Base-by-base conservation (phyloP, 2,113 vertebrate species). In the Grantiella picta region DNA sequence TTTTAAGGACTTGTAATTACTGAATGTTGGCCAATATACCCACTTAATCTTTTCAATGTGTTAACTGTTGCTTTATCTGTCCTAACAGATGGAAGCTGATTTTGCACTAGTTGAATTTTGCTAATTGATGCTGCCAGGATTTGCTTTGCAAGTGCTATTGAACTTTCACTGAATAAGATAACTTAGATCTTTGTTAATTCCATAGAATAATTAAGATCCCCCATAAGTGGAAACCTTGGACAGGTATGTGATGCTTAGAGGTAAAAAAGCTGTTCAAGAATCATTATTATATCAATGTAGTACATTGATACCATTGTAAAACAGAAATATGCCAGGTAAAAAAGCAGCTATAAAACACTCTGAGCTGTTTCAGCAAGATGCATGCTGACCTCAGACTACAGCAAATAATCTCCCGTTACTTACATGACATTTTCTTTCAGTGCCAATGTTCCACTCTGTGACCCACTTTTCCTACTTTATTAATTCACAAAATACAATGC, bases 71-170 rank as follows among this genome's bases (percentile, higher is more conserved):
- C 72, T 95, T 92, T 96, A 89, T 94, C 86, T 90, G 4, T 68
- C n/a, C 42, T 92, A 94, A 93, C 81, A 94, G 82, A 95, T 94
- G 68, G 72, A 94, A 96, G 89, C 77, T 97, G 95, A 96, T 86
- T 97, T 96, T 96, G 81, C 95, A 95, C 42, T 96, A 94, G 96
- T 92, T 89, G 33, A 95, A 66, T 96, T 97, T 96, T 81, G 65
- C 87, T 91, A 96, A 96, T 84, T 94, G 94, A 73, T 91, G 77
- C 52, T 97, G 79, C 66, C 70, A 96, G 65, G 71, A 93, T 85
- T 36, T 96, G 77, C 40, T 95, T 73, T 94, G 61, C 85, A 94
- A 95, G 47, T 79, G 44, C 90, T 96, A 87, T 83, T 89, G 76
- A 94, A 97, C 89, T 96, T 97, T 95, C 56, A 78, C 28, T 92